Percentiles rank a stretch among this genome's conserved stretches.
Evolutionary conservation across 2,888 invertebrate genomes (phyloP).

Genomic region (Saturnia pavonia): DNA sequence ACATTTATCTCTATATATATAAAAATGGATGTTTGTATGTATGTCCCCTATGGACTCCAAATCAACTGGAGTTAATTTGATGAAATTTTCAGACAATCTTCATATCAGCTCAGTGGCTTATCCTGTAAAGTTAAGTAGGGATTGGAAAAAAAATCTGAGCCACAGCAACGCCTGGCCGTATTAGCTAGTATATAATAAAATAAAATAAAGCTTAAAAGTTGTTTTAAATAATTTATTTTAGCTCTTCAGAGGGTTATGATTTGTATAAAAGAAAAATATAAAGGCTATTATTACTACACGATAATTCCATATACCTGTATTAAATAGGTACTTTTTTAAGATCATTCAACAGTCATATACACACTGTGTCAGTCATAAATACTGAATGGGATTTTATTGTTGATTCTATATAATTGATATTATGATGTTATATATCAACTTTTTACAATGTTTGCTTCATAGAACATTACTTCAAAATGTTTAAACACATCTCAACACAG

Average conservation of each 20-base stretch:
- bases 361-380: slow-evolving; percentile 28
- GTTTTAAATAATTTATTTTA: slow-evolving; percentile 68
- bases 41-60: too few species aligned
- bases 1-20: too few species aligned
- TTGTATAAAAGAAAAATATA: slow-evolving; percentile 69
- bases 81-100: too few species aligned
- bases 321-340: slow-evolving; percentile 61
- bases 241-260: slow-evolving; percentile 64
- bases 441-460: slow-evolving; percentile 9
- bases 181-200: slow-evolving; percentile 20
- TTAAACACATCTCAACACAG: slow-evolving; percentile 58
- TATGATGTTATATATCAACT: neutral
- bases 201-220: slow-evolving; percentile 25
- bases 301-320: slow-evolving; percentile 57
- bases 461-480: slow-evolving; percentile 13
- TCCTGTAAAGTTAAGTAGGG: too few species aligned
- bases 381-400: neutral
- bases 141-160: too few species aligned
- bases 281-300: slow-evolving; percentile 58
- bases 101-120: too few species aligned
- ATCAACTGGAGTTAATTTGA: too few species aligned
- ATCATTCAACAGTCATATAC: slow-evolving; percentile 39
- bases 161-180: neutral
- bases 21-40: too few species aligned
- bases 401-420: slow-evolving; percentile 14